Conservation (phyloP, 2,113 vertebrate genomes). For the Hydrolagus affinis region DNA sequence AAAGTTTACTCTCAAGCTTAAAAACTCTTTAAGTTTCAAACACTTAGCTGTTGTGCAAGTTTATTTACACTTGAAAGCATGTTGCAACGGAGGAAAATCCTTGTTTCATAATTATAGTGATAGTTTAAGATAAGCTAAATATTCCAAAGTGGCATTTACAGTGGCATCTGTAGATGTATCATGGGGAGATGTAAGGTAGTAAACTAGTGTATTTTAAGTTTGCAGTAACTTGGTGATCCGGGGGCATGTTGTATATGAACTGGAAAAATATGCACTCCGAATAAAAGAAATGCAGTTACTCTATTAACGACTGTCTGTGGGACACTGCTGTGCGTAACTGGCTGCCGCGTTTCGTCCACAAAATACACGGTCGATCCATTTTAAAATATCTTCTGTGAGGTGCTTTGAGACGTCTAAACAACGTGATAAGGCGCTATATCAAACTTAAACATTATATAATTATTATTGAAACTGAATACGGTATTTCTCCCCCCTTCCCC, state of each 20-base stretch:
- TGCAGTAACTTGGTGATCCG: not conserved
- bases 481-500: too few relatives aligned
- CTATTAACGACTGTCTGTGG: too few relatives aligned
- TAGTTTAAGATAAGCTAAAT: not conserved
- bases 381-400: too few relatives aligned
- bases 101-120: not conserved
- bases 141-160: not conserved
- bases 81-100: not conserved
- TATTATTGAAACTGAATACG: too few relatives aligned
- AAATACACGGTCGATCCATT: too few relatives aligned
- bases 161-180: slow-evolving; percentile 1
- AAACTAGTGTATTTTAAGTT: not conserved
- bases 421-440: too few relatives aligned
- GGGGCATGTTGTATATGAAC: not conserved
- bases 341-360: too few relatives aligned
- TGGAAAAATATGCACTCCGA: not conserved
- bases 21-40: not conserved
- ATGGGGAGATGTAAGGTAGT: not conserved
- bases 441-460: too few relatives aligned
- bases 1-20: not conserved
- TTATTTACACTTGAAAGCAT: not conserved
- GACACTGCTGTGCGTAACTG: too few relatives aligned
- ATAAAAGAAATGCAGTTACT: too few relatives aligned
- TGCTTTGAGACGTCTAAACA: too few relatives aligned
- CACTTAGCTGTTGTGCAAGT: not conserved